Conservation (phyloP, 2,888 invertebrate genomes). For the Dasypolia templi region DNA sequence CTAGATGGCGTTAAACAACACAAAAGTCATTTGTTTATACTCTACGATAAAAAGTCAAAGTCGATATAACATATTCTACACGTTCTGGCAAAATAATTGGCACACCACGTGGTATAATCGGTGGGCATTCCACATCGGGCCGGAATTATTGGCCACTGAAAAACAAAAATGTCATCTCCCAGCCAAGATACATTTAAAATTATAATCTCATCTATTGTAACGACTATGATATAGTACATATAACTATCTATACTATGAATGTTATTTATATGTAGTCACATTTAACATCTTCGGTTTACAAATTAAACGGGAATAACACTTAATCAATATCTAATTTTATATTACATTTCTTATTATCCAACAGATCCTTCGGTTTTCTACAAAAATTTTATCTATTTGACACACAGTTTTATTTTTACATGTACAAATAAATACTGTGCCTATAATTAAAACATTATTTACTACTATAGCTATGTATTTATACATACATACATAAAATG, state of each 20-base stretch:
- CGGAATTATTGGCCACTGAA: conserved; percentile 66
- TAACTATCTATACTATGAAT: conserved; percentile 65
- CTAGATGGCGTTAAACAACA: conserved; percentile 26
- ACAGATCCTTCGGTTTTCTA: conserved; percentile 82
- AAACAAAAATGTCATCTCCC: conserved; percentile 59
- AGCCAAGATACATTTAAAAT: conserved; percentile 65
- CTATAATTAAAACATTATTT: conserved; percentile 76
- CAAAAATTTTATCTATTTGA: conserved; percentile 74
- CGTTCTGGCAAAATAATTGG: conserved; percentile 71
- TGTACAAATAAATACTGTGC: conserved; percentile 84
- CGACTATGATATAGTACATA: conserved; percentile 65
- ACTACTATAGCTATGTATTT: conserved; percentile 71
- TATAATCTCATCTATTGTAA: conserved; percentile 66
- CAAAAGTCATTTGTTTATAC: background rate
- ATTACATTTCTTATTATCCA: conserved; percentile 74
- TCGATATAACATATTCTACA: conserved; percentile 43
- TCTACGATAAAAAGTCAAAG: conserved; percentile 2
- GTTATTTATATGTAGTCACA: conserved; percentile 69
- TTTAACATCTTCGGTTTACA: conserved; percentile 73
- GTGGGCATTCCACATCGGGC: conserved; percentile 78
- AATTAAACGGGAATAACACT: conserved; percentile 84
- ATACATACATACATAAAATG: conserved; percentile 33
- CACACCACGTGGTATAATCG: conserved; percentile 75
- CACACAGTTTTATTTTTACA: conserved; percentile 76
- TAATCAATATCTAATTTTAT: conserved; percentile 73